Base-by-base conservation (phyloP, 2,797 vertebrate species). In the Tapirus indicus region DNA sequence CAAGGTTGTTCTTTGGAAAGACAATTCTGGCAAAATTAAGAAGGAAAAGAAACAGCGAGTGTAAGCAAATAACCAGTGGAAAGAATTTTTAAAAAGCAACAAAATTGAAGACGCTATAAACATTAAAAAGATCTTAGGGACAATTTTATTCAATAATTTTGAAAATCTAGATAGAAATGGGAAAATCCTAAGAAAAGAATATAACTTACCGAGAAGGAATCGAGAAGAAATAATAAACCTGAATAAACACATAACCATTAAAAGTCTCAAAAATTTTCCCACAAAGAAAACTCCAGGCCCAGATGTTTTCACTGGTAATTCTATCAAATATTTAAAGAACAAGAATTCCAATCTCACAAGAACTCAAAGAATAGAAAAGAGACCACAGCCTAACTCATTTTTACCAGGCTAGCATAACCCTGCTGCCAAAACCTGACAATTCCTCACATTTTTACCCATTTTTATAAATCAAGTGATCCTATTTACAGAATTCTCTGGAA, bases 401-500 rank as follows among this genome's bases (percentile, higher is more conserved):
- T 95, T 60, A 91, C 41, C 56, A 88, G n/a, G 38, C 58, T 88
- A 91, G 20, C 52, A 94, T 75, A 93, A 94, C 35, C 41, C 16
- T 74, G 54, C 13, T 87, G 84, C 78, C 87, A 94, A 96, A 85
- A 60, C 25, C 60, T 77, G 82, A 85, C 82, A 88, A 93, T 49
- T 71, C 54, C 49, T 89, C 27, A 49, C 32, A 69, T 66, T 97
- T 97, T 85, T 38, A 64, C 18, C 47, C 41, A 91, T 38, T 62
- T 62, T 88, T 69, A 64, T 87, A 90, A 87, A 93, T 89, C 66
- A 91, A 87, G 75, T 79, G 47, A 88, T 14, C 68, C 41, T 91
- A 74, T 54, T 93, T 54, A 71, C 47, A 95, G 56, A 91, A 87
- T 68, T 94, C 77, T 97, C 90, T 77, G 23, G 60, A 94, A 94